These are phyloP conservation scores for Rissa tridactyla DNA, from an alignment of 2,113 vertebrate species.

Conservation along the genomic window DNA sequence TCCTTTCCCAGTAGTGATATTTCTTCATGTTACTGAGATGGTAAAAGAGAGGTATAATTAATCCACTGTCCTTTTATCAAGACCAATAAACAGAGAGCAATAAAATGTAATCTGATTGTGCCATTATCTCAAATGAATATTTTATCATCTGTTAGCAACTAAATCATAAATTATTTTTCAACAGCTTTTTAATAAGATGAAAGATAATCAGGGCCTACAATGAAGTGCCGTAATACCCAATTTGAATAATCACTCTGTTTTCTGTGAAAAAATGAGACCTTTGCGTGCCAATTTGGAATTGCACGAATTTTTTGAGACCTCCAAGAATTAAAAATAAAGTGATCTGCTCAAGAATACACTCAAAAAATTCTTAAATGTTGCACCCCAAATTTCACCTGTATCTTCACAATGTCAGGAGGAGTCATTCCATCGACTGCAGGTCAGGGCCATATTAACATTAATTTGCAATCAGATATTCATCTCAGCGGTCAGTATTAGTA, in stretches of 20 bases:
- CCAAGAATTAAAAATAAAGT: not conserved
- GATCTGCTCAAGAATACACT: not conserved
- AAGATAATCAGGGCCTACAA: constrained; percentile 46
- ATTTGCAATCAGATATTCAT: not conserved
- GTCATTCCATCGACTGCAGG: not conserved
- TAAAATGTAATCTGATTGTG: constrained; percentile 70
- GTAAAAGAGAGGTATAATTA: constrained; percentile 61
- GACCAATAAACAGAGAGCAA: constrained; percentile 67
- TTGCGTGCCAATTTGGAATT: not conserved
- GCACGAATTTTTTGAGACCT: not conserved
- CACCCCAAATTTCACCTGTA: not conserved
- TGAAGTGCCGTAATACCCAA: not conserved
- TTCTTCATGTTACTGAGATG: constrained; percentile 42
- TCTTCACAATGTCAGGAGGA: not conserved
- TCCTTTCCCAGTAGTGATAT: constrained; percentile 32
- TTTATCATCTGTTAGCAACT: constrained; percentile 70
- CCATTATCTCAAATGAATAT: constrained; percentile 72
- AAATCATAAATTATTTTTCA: constrained; percentile 74
- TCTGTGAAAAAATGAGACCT: not conserved
- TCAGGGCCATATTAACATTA: not conserved
- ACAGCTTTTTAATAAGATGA: constrained; percentile 68
- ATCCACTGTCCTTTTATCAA: constrained; percentile 54
- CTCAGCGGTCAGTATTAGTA: not conserved
- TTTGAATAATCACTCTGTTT: constrained; percentile 41
- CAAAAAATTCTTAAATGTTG: not conserved